Base-by-base conservation (phyloP, 2,113 vertebrate genomes). In the Bos javanicus region DNA sequence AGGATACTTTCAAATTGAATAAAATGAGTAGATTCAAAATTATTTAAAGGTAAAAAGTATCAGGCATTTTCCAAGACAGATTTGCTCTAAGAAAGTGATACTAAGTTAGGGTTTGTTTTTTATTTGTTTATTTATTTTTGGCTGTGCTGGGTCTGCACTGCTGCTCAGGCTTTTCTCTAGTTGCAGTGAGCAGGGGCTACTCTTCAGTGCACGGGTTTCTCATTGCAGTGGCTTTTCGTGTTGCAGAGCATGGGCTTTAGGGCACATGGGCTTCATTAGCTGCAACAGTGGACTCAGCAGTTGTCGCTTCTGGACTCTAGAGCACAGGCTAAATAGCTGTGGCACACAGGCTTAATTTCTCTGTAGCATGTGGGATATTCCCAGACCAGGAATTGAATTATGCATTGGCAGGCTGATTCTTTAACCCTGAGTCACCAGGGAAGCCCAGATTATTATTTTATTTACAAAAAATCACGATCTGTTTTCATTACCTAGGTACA, bases 1-100 rank as follows among this genome's bases (percentile, higher is more conserved):
- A 39, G 39, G 62, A 14, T 21, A 88, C 6, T 64, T 87, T 59
- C 15, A 57, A 93, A 80, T 85, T 54, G 16, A 17, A 54, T 76
- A 59, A 83, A 92, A 76, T 43, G 12, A 90, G 26, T 81, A 87
- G n/a, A 74, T 15, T 15, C n/a, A n/a, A 57, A 56, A 62, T 64
- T 87, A 59, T n/a, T 89, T 84, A 97, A 90, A 88, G 15, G 54
- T 60, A 93, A 96, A 92, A 78, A 74, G n/a, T 26, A 62, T 39
- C 21, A 71, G 5, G 36, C 23, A 86, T 82, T 23, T 74, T 56
- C 16, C 36, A 96, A 88, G 81, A 6, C 23, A n/a, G 14, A 87
- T 36, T 91, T 62, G 6, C 90, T 9, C 74, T 91, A 81, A 81
- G 23, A 39, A 94, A 91, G 16, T 81, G 21, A 90, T 15, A 87